Conservation (phyloP, 2,888 invertebrate genomes). For the Apoderus coryli region DNA sequence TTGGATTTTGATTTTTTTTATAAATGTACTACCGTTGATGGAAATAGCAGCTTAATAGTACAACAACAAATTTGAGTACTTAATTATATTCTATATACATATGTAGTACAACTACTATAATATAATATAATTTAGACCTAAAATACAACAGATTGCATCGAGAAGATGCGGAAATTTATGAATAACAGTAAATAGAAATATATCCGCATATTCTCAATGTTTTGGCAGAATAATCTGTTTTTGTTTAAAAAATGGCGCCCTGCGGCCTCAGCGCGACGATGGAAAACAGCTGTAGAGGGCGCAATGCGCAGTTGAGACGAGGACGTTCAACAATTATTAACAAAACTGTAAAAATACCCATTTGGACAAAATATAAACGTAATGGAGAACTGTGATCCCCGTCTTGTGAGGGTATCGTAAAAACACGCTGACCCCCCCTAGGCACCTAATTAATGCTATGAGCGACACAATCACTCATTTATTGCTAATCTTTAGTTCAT, state of each 20-base stretch:
- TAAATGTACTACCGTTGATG: too few species aligned
- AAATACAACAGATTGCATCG: constrained; percentile 30
- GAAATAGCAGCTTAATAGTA: too few species aligned
- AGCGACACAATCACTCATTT: constrained; percentile 30
- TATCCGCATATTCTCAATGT: constrained; percentile 30
- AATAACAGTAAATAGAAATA: too few species aligned
- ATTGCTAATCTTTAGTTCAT: constrained; percentile 32
- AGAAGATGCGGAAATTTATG: constrained; percentile 27
- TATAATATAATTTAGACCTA: constrained; percentile 33
- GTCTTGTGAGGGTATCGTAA: constrained; percentile 22
- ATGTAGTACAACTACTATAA: constrained; percentile 27
- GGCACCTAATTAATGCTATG: constrained; percentile 34
- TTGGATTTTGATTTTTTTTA: too few species aligned
- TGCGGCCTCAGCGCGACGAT: constrained; percentile 15
- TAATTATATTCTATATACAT: constrained; percentile 26
- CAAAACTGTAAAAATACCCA: too few species aligned
- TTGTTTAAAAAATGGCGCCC: constrained; percentile 22
- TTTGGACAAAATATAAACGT: too few species aligned
- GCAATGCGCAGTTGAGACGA: constrained; percentile 3
- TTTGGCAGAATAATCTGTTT: constrained; percentile 33
- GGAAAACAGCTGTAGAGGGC: constrained; percentile 16
- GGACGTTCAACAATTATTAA: too few species aligned
- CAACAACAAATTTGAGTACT: too few species aligned
- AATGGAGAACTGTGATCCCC: too few species aligned
- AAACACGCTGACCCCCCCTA: constrained; percentile 24